Evolutionary conservation across 2,888 invertebrate species (phyloP), one percentile per base, ranked within the genome.

Genomic region (Phasia obesa): DNA sequence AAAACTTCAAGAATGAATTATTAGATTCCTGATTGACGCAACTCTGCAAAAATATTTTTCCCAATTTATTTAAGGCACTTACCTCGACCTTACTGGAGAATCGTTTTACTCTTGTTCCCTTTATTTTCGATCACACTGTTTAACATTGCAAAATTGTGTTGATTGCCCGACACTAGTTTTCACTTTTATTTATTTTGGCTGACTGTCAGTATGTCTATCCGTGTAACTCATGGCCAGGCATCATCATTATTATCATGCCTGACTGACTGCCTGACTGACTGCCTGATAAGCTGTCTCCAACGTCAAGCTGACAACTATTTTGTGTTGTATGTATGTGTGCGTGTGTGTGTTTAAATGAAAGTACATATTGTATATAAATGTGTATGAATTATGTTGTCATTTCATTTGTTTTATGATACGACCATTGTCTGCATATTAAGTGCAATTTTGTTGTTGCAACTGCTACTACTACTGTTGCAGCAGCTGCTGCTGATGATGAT

Each of bases 391-490:
- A 27, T 64, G 35, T 44, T 70, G 70, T 57, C 49, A 75, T 64
- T 35, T 62, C 62, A 73, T 49, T 79, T 65, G 42, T 60, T 35
- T 59, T 49, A 35, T 64, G 64, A 65, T 65, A 44, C 57, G 76
- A 62, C 77, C 73, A 69, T 57, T 73, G 81, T 77, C 81, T 77
- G 67, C 13, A 74, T 27, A 65, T 64, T 74, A 47, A 57, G 57
- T 42, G 42, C 21, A 67, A 44, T 71, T 35, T 55, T 53, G 51
- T 67, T 60, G 35, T 21, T 35, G 35, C 35, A 35, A 35, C 35
- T 2, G 11, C 35, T 11, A 35, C 7, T 49, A 55, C 21, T 27
- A 44, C 27, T 38, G 27, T 38, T 31, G 31, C 49, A 62, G 70
- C 25, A 44, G 23, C 21, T 60, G 57, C 15, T 49, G 38, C 2